Percentiles rank a stretch among this genome's conserved stretches.
Conservation (phyloP, 1,140 invertebrate species). For the Spodoptera litura region DNA sequence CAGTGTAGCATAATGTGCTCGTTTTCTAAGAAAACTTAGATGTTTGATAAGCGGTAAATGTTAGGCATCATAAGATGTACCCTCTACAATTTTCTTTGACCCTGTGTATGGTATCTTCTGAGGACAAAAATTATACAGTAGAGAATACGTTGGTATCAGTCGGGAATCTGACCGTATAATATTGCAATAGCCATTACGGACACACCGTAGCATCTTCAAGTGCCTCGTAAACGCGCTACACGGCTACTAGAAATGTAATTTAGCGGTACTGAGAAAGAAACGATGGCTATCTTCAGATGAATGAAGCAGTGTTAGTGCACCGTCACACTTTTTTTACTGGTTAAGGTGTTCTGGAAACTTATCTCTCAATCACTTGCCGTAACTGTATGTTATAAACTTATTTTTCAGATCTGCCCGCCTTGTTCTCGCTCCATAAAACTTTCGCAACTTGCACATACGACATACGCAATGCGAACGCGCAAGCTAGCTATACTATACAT, state of each 20-base stretch:
- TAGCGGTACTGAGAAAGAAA: conserved; percentile 83
- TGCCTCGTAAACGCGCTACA: conserved; percentile 82
- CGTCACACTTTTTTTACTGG: conserved; percentile 75
- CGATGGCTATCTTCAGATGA: conserved; percentile 79
- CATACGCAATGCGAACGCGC: conserved; percentile 45
- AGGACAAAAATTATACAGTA: conserved; percentile 76
- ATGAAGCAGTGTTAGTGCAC: conserved; percentile 73
- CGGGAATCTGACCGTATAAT: conserved; percentile 79
- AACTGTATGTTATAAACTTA: conserved; percentile 59
- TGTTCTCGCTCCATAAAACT: conserved; percentile 58
- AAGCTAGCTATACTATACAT: conserved; percentile 22
- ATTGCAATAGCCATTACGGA: conserved; percentile 81
- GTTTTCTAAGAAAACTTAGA: conserved; percentile 72
- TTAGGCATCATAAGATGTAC: conserved; percentile 66
- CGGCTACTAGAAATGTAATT: conserved; percentile 84
- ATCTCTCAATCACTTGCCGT: conserved; percentile 63
- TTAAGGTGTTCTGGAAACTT: conserved; percentile 78
- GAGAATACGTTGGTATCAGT: conserved; percentile 79
- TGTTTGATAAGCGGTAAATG: conserved; percentile 67
- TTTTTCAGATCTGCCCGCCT: conserved; percentile 59
- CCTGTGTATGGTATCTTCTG: conserved; percentile 66
- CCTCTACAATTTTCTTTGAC: conserved; percentile 77
- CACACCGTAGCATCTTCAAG: conserved; percentile 80
- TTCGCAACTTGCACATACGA: conserved; percentile 56
- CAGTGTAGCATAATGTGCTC: conserved; percentile 44